Evolutionary conservation across 1,140 invertebrate genomes (phyloP), one percentile per base, ranked within the genome.

Genomic region (Zaprionus inermis): DNA sequence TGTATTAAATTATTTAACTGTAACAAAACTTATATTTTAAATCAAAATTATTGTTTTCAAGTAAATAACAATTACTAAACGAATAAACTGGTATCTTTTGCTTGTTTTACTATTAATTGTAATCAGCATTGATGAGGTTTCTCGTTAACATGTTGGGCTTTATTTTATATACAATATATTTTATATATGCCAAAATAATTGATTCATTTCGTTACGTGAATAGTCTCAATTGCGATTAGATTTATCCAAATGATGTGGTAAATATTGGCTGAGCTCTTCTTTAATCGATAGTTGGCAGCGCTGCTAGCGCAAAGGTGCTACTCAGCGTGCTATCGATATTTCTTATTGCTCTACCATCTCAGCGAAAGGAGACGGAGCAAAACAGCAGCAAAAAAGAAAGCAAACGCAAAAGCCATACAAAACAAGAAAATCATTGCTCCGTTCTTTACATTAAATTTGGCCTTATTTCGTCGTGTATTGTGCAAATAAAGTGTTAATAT

Each of bases 401-500:
- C 73, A 72, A 72, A 67, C 70, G 74, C 64, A 76, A 76, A 76
- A 78, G 64, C 59, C 65, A 72, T 75, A 73, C 65, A 75, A 74
- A 81, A 79, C 74, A 76, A 70, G 65, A 72, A 69, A 79, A 72
- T 59, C 63, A 75, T 70, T 74, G 66, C 72, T 63, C 66, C 46
- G 72, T 63, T 74, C 30, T 56, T 44, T 67, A 66, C 41, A 57
- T 70, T 70, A 61, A 54, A 63, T 74, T 74, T 63, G 64, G 60
- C 69, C 44, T 51, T 49, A 44, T 64, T 68, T 72, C 44, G 44
- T 70, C 60, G 83, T 79, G 44, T 86, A 70, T 58, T 49, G 67
- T 78, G 67, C 57, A 69, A 69, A 71, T 66, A 54, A 69, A 79
- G 76, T 75, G 69, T 88, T 83, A 79, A 74, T 57, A 60, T 65